Base-by-base conservation (phyloP, 2,113 vertebrate genomes). In the Myiopsitta monachus region DNA sequence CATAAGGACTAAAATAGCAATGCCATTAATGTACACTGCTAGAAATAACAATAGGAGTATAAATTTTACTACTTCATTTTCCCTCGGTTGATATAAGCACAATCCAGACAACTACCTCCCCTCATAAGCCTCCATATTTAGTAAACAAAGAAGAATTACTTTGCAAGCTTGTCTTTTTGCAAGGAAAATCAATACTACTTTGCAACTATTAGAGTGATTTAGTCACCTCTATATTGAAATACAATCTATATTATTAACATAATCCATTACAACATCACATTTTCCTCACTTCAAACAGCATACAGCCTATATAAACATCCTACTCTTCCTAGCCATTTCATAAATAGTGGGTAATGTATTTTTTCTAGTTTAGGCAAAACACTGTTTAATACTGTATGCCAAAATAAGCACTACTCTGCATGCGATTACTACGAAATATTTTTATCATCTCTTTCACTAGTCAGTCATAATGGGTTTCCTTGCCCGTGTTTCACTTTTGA, bases 291-390 rank as follows among this genome's bases (percentile, higher is more conserved):
- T 76, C 82, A 80, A 23, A 55, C 11, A 88, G 70, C 57, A 79
- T 10, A 23, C 26, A 66, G 70, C 49, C 82, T 88, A 59, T 38
- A 77, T 41, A 74, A 95, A 49, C 41, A 70, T n/a, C 10, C 54
- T 49, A n/a, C 49, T 78, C 63, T 28, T 90, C 52, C 54, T 11
- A 88, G 54, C 26, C 15, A 80, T 86, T 93, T 91, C 67, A 63
- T 54, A 76, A 86, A 86, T 3, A 88, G 23, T 5, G 26, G 22
- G 38, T 74, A 46, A 90, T 86, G 22, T 46, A 85, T 85, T 87
- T 80, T 63, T 64, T 86, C 84, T 73, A 57, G 59, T 76, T 89
- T 69, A 91, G 75, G 59, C 70, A 90, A 83, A 94, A 72, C 38
- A 77, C 59, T 1, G 1, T 82, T 92, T 91, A 90, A 90, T 88